Base-by-base conservation (phyloP, 2,888 invertebrate genomes). In the Apamea epomidion region DNA sequence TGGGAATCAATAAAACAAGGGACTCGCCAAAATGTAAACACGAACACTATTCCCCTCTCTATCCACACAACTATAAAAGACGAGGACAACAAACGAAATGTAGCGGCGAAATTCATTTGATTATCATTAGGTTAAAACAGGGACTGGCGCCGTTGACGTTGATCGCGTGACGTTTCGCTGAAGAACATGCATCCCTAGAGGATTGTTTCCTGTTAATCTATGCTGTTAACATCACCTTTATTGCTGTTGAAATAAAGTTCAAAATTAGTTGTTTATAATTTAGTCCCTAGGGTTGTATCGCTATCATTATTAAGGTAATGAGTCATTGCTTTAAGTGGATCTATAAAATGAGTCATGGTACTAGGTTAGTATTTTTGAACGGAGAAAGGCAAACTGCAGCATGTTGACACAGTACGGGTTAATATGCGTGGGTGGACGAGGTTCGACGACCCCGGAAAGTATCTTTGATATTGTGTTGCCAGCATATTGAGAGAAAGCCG, bases 301-400 rank as follows among this genome's bases (percentile, higher is more conserved):
- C 92, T 92, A 93, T 93, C 92, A 94, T 95, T 95, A 95, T 94
- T 93, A 95, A 93, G 91, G 92, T 94, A 95, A 95, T 96, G 96
- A 96, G 93, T 96, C 96, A 96, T 93, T 93, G 92, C 78, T 81
- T 91, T 88, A 91, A 91, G 91, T 93, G 92, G 92, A 90, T 93
- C 93, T 94, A 94, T 94, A 93, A 92, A 93, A 93, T 96, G 95
- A 96, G 88, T 95, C 95, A 95, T 88, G 86, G 83, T 89, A 89
- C 87, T 86, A 88, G 82, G 79, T 84, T 88, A 88, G 89, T 84
- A 82, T 88, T 90, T 89, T 89, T 89, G 81, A 81, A 76, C 74
- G 86, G 87, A 91, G 89, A 91, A 91, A 90, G 85, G 85, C 84
- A 81, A 81, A 90, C 84, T 88, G 87, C 84, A 87, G 90, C 89